Conservation (phyloP, 2,113 vertebrate genomes). For the Bostrychus sinensis region DNA sequence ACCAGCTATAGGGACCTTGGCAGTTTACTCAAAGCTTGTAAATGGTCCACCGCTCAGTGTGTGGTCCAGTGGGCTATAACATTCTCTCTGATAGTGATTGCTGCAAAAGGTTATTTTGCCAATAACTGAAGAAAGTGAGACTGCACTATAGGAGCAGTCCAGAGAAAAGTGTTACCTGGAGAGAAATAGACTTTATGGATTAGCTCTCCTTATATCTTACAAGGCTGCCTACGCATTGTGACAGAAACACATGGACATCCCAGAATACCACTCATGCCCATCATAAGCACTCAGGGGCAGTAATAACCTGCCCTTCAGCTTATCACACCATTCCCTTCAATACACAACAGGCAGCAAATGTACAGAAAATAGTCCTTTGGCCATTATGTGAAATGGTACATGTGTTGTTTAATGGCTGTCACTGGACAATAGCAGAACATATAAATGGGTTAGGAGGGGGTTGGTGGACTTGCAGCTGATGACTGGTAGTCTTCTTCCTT, state of each 20-base stretch:
- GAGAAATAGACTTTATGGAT: constrained; percentile 42
- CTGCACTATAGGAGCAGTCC: not conserved
- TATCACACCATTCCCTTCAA: not conserved
- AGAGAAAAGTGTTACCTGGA: constrained; percentile 15
- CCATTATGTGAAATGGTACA: constrained; percentile 28
- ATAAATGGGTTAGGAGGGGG: not conserved
- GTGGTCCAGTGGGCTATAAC: constrained; percentile 22
- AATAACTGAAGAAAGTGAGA: constrained; percentile 15
- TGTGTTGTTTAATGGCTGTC: constrained; percentile 14
- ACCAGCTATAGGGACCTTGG: constrained; percentile 2
- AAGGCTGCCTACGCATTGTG: constrained; percentile 19
- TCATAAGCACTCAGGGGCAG: constrained; percentile 16
- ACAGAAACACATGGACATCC: constrained; percentile 10
- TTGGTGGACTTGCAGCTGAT: not conserved
- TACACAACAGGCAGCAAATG: constrained; percentile 23
- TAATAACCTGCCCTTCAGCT: constrained; percentile 27
- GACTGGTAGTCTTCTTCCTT: not conserved
- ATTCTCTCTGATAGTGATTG: constrained; percentile 14
- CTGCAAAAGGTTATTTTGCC: constrained; percentile 40
- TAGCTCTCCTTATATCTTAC: constrained; percentile 33
- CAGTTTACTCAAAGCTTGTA: constrained; percentile 6
- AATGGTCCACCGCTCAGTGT: constrained; percentile 3
- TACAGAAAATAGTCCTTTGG: constrained; percentile 34
- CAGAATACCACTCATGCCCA: constrained; percentile 17
- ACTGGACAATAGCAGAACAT: not conserved